phyloP scores from a whole-genome alignment of 2,113 vertebrate species.

The Agapornis roseicollis region DNA sequence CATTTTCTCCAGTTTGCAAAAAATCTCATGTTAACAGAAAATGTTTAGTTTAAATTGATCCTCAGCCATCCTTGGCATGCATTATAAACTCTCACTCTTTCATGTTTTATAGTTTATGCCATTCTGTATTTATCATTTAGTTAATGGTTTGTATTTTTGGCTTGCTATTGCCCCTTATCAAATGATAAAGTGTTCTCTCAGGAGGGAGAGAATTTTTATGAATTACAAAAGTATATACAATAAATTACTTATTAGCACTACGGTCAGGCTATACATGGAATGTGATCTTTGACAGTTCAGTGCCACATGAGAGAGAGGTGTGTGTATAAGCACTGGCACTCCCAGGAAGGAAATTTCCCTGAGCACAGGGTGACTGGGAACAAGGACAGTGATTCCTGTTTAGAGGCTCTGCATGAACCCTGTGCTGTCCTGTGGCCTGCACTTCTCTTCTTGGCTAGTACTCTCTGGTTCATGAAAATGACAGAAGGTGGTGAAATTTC shows the following conservation, averaged over 20 bases:
- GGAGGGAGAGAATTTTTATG: constrained; percentile 25
- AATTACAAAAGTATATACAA: constrained; percentile 41
- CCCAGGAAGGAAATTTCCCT: not conserved
- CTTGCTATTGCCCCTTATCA: constrained; percentile 45
- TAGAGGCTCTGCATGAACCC: not conserved
- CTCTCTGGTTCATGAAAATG: not conserved
- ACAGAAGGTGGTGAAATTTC: not conserved
- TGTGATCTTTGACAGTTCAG: not conserved
- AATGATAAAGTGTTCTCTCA: constrained; percentile 23
- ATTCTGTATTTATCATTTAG: constrained; percentile 48
- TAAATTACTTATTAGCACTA: constrained; percentile 31
- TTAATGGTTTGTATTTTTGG: constrained; percentile 42
- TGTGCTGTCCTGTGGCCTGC: not conserved
- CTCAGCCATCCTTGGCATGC: constrained; percentile 54
- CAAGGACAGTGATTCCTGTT: not conserved
- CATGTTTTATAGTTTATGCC: constrained; percentile 57
- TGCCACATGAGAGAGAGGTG: accelerated
- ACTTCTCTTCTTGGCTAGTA: not conserved
- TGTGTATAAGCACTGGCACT: too few species aligned
- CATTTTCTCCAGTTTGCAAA: constrained; percentile 56
- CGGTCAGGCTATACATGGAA: not conserved
- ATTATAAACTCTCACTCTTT: constrained; percentile 4
- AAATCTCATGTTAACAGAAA: constrained; percentile 55
- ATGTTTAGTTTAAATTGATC: constrained; percentile 47
- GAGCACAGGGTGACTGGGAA: not conserved